Conservation (phyloP, 2,888 invertebrate genomes). For the Scaptomyza reducta region DNA sequence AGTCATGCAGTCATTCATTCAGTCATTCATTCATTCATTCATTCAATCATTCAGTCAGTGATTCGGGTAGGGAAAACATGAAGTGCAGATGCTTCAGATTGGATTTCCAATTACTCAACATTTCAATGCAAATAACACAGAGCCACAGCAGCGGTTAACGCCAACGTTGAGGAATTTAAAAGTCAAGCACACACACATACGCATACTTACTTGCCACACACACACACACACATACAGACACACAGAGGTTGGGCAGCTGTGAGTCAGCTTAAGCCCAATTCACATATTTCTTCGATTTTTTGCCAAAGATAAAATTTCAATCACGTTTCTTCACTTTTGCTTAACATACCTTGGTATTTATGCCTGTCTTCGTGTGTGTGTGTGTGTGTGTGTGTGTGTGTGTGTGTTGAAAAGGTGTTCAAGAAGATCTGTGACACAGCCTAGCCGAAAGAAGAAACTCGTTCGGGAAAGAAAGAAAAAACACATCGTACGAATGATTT, state of each 20-base stretch:
- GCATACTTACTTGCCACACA: neutral
- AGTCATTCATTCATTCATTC: neutral
- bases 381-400: neutral
- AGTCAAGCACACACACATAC: slow-evolving; percentile 34
- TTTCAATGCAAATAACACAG: slow-evolving; percentile 77
- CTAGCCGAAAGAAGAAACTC: slow-evolving; percentile 20
- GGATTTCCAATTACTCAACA: slow-evolving; percentile 80
- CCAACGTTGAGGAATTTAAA: slow-evolving; percentile 69
- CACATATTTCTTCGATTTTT: slow-evolving; percentile 66
- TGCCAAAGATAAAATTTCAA: slow-evolving; percentile 77
- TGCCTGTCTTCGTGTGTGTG: slow-evolving; percentile 9
- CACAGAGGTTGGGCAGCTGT: slow-evolving; percentile 41
- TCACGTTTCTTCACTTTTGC: slow-evolving; percentile 70
- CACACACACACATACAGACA: slow-evolving; percentile 7
- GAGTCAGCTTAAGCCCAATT: slow-evolving; percentile 32
- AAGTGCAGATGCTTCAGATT: slow-evolving; percentile 79
- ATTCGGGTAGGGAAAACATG: slow-evolving; percentile 76
- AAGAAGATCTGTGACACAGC: slow-evolving; percentile 9
- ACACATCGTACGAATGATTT: slow-evolving; percentile 38
- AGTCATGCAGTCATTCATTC: too few relatives aligned
- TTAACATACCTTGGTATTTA: slow-evolving; percentile 34
- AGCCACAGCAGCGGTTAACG: slow-evolving; percentile 66
- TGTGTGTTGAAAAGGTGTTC: slow-evolving; percentile 9
- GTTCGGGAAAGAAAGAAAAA: slow-evolving; percentile 12
- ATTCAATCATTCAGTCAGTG: neutral